Percentiles rank a stretch among this genome's conserved stretches.
phyloP scores from a whole-genome alignment of 2,888 invertebrate genomes.

The Cryptops parisi region DNA sequence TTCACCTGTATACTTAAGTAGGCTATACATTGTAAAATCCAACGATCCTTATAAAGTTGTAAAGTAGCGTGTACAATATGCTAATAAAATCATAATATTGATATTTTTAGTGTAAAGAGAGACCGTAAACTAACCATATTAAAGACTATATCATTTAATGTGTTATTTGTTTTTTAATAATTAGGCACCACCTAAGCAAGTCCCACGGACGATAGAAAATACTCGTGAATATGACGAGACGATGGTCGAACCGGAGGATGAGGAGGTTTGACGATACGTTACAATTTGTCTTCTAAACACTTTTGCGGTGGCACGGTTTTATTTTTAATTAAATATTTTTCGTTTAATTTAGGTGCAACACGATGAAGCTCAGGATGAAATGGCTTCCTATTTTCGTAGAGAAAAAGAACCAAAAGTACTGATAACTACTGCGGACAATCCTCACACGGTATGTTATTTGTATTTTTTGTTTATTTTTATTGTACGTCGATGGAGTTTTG shows the following conservation, averaged over 20 bases:
- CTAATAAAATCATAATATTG: background rate
- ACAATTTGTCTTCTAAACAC: too few relatives aligned
- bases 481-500: too few relatives aligned
- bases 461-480: too few relatives aligned
- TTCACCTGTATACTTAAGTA: too few relatives aligned
- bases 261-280: constrained; percentile 41
- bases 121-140: background rate
- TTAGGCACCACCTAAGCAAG: constrained; percentile 42
- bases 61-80: background rate
- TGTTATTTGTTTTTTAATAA: constrained; percentile 11
- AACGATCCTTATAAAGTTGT: too few relatives aligned
- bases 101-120: background rate
- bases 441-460: constrained; percentile 53
- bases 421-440: constrained; percentile 90
- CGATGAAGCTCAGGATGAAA: constrained; percentile 61
- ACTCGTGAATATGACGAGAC: constrained; percentile 86
- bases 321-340: background rate
- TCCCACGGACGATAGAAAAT: constrained; percentile 86
- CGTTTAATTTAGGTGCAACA: constrained; percentile 26
- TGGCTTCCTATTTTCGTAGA: constrained; percentile 69
- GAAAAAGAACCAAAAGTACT: constrained; percentile 84
- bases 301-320: too few relatives aligned
- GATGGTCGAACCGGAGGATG: constrained; percentile 50
- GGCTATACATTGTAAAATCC: too few relatives aligned
- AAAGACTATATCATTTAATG: constrained; percentile 6